Percentiles rank a stretch among this genome's conserved stretches.
Evolutionary conservation across 2,113 vertebrate genomes (phyloP).

Genomic region (Scomber japonicus): DNA sequence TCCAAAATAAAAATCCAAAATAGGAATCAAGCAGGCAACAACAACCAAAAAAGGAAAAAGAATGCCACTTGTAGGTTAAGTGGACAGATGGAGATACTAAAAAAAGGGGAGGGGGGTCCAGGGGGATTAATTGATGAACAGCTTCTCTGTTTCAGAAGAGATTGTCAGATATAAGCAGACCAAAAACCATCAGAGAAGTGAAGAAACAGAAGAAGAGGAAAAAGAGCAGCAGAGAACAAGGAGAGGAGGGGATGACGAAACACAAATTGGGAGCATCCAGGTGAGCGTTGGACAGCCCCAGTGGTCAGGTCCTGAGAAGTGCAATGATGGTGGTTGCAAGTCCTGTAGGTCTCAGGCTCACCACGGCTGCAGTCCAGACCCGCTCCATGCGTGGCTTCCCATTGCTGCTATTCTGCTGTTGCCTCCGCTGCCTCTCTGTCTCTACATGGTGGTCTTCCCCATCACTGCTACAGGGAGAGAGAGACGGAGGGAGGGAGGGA

Average conservation of each 20-base stretch:
- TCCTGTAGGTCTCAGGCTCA: slow-evolving; percentile 84
- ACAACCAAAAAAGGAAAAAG: slow-evolving; percentile 30
- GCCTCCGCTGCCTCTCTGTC: slow-evolving; percentile 81
- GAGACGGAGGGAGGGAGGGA: slow-evolving; percentile 43
- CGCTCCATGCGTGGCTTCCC: slow-evolving; percentile 93
- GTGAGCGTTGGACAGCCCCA: slow-evolving; percentile 78
- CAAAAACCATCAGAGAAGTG: slow-evolving; percentile 62
- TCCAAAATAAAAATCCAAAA: slow-evolving; percentile 73
- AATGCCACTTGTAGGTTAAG: slow-evolving; percentile 45
- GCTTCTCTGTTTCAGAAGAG: slow-evolving; percentile 58
- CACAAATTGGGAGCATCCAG: slow-evolving; percentile 78
- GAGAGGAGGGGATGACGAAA: slow-evolving; percentile 56
- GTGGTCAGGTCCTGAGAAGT: slow-evolving; percentile 80
- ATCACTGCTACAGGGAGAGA: slow-evolving; percentile 84
- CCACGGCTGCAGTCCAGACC: slow-evolving; percentile 93
- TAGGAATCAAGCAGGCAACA: slow-evolving; percentile 53
- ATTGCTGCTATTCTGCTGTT: slow-evolving; percentile 87
- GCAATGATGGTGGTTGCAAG: slow-evolving; percentile 68
- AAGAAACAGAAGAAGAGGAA: slow-evolving; percentile 67
- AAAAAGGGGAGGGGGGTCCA: slow-evolving; percentile 38
- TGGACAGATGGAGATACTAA: slow-evolving; percentile 48
- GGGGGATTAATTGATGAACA: slow-evolving; percentile 44
- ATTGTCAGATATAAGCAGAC: slow-evolving; percentile 47
- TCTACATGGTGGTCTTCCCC: slow-evolving; percentile 96
- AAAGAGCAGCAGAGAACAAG: slow-evolving; percentile 59